These are phyloP conservation scores for Bellardia pandia DNA, from an alignment of 2,888 invertebrate genomes.

Conservation along the genomic window DNA sequence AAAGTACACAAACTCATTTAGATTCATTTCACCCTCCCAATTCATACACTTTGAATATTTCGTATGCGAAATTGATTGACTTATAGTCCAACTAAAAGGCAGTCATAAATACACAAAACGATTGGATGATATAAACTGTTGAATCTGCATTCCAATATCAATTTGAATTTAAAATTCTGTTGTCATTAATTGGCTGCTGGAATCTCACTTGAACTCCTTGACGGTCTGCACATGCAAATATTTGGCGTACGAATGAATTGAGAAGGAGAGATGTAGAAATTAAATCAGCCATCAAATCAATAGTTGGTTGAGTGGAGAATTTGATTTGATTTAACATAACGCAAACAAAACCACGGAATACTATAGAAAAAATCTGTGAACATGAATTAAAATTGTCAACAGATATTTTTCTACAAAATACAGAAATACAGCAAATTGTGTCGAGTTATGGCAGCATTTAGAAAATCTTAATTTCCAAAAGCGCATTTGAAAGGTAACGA, in stretches of 20 bases:
- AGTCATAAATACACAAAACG: constrained; percentile 7
- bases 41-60: constrained; percentile 24
- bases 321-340: constrained; percentile 43
- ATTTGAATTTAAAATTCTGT: constrained; percentile 41
- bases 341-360: constrained; percentile 50
- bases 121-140: constrained; percentile 18
- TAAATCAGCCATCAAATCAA: constrained; percentile 30
- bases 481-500: constrained; percentile 33
- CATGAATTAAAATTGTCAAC: constrained; percentile 60
- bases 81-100: constrained; percentile 37
- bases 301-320: constrained; percentile 40
- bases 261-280: constrained; percentile 3
- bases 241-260: constrained; percentile 26
- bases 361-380: constrained; percentile 25
- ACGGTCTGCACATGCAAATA: constrained; percentile 7
- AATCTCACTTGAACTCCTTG: not conserved
- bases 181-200: constrained; percentile 62
- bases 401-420: constrained; percentile 7
- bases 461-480: constrained; percentile 8
- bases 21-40: not conserved
- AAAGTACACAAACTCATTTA: not conserved
- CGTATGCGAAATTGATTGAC: constrained; percentile 32
- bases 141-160: constrained; percentile 27
- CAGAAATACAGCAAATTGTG: not conserved
- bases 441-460: not conserved